These are phyloP conservation scores for Nymphicus hollandicus DNA, from an alignment of 2,113 vertebrate species.

Conservation along the genomic window DNA sequence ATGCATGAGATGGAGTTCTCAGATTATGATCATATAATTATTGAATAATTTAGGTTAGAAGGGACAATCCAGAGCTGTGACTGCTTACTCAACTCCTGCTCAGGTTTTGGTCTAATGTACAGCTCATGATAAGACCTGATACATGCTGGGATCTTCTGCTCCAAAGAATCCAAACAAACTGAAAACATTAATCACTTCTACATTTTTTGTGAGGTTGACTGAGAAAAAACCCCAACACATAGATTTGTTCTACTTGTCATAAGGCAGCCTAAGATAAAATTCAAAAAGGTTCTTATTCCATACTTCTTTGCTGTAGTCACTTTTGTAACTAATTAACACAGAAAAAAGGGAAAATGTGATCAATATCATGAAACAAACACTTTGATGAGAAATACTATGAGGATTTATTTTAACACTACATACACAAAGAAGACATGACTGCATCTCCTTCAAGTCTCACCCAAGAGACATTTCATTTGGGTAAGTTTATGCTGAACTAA, in stretches of 20 bases:
- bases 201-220: neutral
- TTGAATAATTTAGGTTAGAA: neutral
- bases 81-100: neutral
- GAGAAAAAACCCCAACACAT: neutral
- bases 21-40: neutral
- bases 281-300: neutral
- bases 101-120: neutral
- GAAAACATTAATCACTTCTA: neutral
- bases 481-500: neutral
- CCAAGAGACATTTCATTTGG: neutral
- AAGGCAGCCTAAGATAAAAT: neutral
- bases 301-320: neutral
- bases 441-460: neutral
- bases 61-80: neutral
- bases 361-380: neutral
- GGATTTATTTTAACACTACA: neutral
- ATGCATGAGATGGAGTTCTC: neutral
- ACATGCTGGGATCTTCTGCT: neutral
- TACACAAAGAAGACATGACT: neutral
- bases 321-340: neutral
- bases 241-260: neutral
- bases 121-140: neutral
- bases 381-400: neutral
- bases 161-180: neutral
- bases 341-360: neutral